Evolutionary conservation across 1,140 invertebrate genomes (phyloP).

Genomic region (Trichonephila clavipes): DNA sequence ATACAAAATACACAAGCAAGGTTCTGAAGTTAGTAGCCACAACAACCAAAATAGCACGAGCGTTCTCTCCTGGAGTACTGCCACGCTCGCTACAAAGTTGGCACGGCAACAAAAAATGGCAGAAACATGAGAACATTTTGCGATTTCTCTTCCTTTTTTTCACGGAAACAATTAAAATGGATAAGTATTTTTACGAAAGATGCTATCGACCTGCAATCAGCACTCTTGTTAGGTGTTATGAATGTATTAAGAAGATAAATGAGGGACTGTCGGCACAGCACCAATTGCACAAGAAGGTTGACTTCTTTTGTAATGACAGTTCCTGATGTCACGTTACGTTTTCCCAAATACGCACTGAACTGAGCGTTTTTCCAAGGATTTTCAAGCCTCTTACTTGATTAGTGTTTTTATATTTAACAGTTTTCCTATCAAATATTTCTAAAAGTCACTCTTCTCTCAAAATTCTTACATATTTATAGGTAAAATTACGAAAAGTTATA

Average conservation of each 20-base stretch:
- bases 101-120: slow-evolving; percentile 46
- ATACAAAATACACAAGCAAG: slow-evolving; percentile 39
- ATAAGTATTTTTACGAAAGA: background rate
- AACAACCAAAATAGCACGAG: slow-evolving; percentile 60
- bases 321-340: no score
- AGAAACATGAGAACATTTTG: slow-evolving; percentile 44
- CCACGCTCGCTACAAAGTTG: slow-evolving; percentile 59
- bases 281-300: background rate
- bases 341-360: no score
- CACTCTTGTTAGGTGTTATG: slow-evolving; percentile 29
- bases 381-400: no score
- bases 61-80: background rate
- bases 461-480: no score
- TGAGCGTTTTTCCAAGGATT: no score
- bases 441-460: no score
- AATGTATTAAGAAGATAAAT: background rate
- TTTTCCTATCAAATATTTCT: no score
- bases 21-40: slow-evolving; percentile 61
- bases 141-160: slow-evolving; percentile 28
- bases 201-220: slow-evolving; percentile 31
- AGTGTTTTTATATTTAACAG: no score
- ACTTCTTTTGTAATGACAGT: background rate
- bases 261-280: background rate
- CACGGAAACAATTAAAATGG: slow-evolving; percentile 54
- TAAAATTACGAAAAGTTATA: no score